Base-by-base conservation (phyloP, 2,888 invertebrate species). In the Clistopyga incitator region DNA sequence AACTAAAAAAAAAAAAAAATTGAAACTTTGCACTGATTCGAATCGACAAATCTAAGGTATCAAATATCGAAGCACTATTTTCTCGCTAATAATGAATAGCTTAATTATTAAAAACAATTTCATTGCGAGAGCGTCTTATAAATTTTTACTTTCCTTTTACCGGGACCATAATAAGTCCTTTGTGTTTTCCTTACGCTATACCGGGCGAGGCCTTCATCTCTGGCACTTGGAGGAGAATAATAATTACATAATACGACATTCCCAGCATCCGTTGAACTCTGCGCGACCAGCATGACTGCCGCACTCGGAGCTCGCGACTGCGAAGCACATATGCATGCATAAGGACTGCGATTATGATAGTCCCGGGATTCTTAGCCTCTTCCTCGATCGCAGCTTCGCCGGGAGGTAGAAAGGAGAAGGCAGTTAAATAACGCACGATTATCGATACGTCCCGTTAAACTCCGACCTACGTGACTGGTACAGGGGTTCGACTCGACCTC, bases 161-260 rank as follows among this genome's bases (percentile, higher is more conserved):
- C 42, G n/a, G 15, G 45, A 42, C 20, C 20, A n/a, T n/a, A n/a
- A 59, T 18, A 50, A 29, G 70, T 67, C 47, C 20, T n/a, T 61
- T 6, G 0, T 18, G 25, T 47, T 67, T 47, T 67, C 47, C 47
- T 47, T 67, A 34, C 47, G 47, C 23, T 47, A 23, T 34, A 56
- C 71, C 47, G 54, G 72, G 72, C 50, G 59, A 72, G 65, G 65
- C 72, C 38, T 68, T 47, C 65, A 29, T 20, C 75, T 47, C 68
- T 45, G 38, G 54, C 76, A 81, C 29, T 47, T 23, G n/a, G 45
- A n/a, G 18, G 50, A 52, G 29, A 71, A 45, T 71, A 65, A 81
- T 81, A 72, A 81, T 71, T 77, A 70, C 50, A 65, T 47, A 77
- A 81, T 65, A 59, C 77, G 65, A 81, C 81, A 81, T 81, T 81